These are phyloP conservation scores for Urechis unicinctus DNA, from an alignment of 2,888 invertebrate genomes.

Conservation along the genomic window DNA sequence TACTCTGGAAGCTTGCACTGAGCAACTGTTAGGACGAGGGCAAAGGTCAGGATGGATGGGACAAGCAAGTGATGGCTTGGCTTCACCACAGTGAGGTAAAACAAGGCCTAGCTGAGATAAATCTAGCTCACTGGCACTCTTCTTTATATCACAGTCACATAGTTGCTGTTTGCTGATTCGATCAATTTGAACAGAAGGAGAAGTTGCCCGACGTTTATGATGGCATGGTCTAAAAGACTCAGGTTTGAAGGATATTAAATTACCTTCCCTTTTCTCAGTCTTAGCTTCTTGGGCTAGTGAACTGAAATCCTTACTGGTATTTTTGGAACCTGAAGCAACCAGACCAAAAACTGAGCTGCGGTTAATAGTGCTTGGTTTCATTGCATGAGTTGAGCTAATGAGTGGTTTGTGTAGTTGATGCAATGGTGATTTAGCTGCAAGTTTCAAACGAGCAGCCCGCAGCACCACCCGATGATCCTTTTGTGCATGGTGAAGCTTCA, in stretches of 20 bases:
- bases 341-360: neutral
- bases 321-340: neutral
- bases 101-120: neutral
- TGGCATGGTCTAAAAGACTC: no score
- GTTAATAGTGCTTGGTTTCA: neutral
- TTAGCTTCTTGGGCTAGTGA: neutral
- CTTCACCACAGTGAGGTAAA: neutral
- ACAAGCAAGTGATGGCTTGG: no score
- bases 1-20: slow-evolving; percentile 67
- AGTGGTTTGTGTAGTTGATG: no score
- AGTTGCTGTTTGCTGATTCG: neutral
- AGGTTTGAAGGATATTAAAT: no score
- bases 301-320: neutral
- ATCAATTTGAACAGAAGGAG: no score
- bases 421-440: no score
- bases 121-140: neutral
- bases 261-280: no score
- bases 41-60: slow-evolving; percentile 6
- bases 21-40: slow-evolving; percentile 55
- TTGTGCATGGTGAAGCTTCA: slow-evolving; percentile 32
- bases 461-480: slow-evolving; percentile 34
- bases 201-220: no score
- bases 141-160: no score
- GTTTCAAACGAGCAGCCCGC: slow-evolving; percentile 30
- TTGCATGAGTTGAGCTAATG: slow-evolving; percentile 1